A percentile compares a stretch with the other conserved stretches of the same genome.
phyloP scores from a whole-genome alignment of 2,888 invertebrate genomes.

The Harmothoe impar region DNA sequence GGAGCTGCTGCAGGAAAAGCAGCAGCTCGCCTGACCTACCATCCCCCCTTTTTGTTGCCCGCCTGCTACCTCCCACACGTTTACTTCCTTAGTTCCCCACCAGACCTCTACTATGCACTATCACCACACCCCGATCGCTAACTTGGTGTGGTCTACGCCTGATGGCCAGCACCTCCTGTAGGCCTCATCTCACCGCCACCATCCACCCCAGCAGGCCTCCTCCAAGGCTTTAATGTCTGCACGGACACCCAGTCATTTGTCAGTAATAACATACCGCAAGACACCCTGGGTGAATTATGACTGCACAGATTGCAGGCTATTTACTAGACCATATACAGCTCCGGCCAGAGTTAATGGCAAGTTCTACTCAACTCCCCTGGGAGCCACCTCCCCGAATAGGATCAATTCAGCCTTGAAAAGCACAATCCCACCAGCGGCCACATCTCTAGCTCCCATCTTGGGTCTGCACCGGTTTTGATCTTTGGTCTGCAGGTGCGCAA shows the following conservation, averaged over 20 bases:
- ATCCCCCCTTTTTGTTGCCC: not conserved
- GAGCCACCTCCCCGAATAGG: not conserved
- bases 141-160: not conserved
- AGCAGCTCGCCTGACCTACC: not conserved
- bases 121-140: too few relatives aligned
- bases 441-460: not conserved
- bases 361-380: not conserved
- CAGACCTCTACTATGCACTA: not conserved
- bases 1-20: not conserved
- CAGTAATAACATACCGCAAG: constrained; percentile 56
- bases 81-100: not conserved
- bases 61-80: not conserved
- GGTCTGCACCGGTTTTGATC: constrained; percentile 20
- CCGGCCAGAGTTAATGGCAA: not conserved
- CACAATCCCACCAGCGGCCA: not conserved
- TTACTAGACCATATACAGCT: not conserved
- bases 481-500: constrained; percentile 20
- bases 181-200: not conserved
- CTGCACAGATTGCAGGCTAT: constrained; percentile 27
- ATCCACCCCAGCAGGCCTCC: not conserved
- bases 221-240: not conserved
- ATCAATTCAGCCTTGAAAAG: not conserved
- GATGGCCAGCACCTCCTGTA: not conserved
- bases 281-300: constrained; percentile 29
- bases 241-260: constrained; percentile 27